These are phyloP conservation scores for Tuberolachnus salignus DNA, from an alignment of 2,888 invertebrate species.

Conservation along the genomic window DNA sequence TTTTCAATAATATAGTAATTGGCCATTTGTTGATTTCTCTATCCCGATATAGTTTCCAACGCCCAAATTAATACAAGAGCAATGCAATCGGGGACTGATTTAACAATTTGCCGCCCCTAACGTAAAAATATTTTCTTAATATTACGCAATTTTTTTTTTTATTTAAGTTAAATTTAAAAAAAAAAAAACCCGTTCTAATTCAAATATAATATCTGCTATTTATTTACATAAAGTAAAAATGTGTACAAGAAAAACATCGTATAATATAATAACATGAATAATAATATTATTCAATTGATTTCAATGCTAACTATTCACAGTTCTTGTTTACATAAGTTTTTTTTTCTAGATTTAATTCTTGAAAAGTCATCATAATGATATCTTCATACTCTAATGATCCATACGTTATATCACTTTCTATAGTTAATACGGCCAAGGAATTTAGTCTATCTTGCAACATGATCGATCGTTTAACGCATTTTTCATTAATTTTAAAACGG, in stretches of 20 bases:
- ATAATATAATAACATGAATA: too few relatives aligned
- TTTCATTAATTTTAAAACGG: constrained; percentile 9
- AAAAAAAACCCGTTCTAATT: not conserved
- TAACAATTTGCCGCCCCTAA: constrained; percentile 11
- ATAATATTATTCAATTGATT: not conserved
- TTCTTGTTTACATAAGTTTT: constrained; percentile 4
- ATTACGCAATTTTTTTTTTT: constrained; percentile 15
- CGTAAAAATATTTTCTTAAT: not conserved
- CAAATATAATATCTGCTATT: not conserved
- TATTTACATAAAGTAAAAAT: not conserved
- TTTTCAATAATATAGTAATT: too few relatives aligned
- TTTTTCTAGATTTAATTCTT: not conserved
- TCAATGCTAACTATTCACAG: not conserved
- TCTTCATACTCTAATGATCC: constrained; percentile 6
- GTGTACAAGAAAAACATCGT: constrained; percentile 12
- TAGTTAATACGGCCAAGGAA: constrained; percentile 2
- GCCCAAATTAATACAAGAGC: too few relatives aligned
- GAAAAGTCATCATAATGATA: not conserved
- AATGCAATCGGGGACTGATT: constrained; percentile 2
- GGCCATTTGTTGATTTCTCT: too few relatives aligned
- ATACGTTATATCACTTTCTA: constrained; percentile 16
- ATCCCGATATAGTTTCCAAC: too few relatives aligned
- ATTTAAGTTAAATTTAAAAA: constrained; percentile 9
- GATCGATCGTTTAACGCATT: constrained; percentile 11
- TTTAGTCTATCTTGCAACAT: constrained; percentile 14